Evolutionary conservation across 2,797 vertebrate genomes (phyloP).

Genomic region (Artibeus jamaicensis): DNA sequence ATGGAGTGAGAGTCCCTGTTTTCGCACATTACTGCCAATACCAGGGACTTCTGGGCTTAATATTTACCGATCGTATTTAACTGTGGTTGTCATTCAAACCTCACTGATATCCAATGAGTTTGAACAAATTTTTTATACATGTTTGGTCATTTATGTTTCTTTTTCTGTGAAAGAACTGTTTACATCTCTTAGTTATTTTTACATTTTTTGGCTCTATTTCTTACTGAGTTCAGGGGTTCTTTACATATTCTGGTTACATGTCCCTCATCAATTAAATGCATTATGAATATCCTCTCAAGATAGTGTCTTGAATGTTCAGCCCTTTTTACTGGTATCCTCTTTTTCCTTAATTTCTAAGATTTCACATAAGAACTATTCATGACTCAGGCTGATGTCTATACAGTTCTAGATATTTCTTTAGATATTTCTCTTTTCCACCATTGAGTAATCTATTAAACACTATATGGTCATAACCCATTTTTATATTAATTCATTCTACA

Average conservation of each 20-base stretch:
- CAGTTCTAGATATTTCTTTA: neutral
- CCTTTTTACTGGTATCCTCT: neutral
- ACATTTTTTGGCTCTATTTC: neutral
- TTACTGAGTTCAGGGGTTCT: neutral
- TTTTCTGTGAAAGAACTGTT: neutral
- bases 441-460: neutral
- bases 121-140: neutral
- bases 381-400: neutral
- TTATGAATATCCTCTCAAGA: neutral
- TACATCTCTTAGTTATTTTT: neutral
- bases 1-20: neutral
- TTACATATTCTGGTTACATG: neutral
- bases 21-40: neutral
- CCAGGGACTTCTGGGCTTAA: neutral
- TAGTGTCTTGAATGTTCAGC: neutral
- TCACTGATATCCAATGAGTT: neutral
- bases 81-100: neutral
- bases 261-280: neutral
- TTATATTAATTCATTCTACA: neutral
- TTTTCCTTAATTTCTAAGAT: neutral
- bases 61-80: neutral
- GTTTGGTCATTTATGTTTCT: neutral
- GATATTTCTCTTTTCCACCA: neutral
- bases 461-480: neutral
- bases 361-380: neutral